Base-by-base conservation (phyloP, 2,888 invertebrate species). In the Cosmia trapezina region DNA sequence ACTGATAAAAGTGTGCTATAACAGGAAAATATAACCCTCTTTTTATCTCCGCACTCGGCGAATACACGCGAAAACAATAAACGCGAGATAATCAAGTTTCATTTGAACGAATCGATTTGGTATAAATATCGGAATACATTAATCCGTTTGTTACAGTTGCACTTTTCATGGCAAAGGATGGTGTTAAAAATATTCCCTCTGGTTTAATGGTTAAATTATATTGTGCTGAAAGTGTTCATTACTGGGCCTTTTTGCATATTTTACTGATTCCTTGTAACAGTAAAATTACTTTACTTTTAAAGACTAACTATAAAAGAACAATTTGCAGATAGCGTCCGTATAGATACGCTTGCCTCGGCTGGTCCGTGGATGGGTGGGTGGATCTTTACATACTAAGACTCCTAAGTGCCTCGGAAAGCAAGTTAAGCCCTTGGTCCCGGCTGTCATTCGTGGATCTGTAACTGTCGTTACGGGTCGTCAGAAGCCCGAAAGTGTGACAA, bases 31-130 rank as follows among this genome's bases (percentile, higher is more conserved):
- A 65, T 62, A 54, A 47, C 28, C 11, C 19, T 56, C 12, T 8
- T 54, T 65, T 78, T 70, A 83, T 73, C n/a, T 70, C 37, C 45
- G 4, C 67, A 65, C 61, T 65, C 45, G 12, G n/a, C 12, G 47
- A 61, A 74, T 64, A 56, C 47, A 66, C 56, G 60, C 60, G 47
- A 71, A 83, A 83, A 83, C 83, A 80, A 72, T 80, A 83, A 83
- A 76, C 69, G 71, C 54, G 60, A 51, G 76, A 83, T 83, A 80
- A 81, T 80, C 63, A 72, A 80, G 71, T 83, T 80, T 72, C 76
- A 80, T 83, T 83, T 67, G 65, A 81, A 72, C 67, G 83, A 76
- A 76, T 80, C 81, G 83, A 76, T 83, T 81, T 83, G 60, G 57
- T 70, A 80, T 83, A 80, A 81, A 81, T 81, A 72, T 80, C 80